Evolutionary conservation across 2,888 invertebrate genomes (phyloP), one percentile per base, ranked within the genome.

Genomic region (Ernsta delagoae): DNA sequence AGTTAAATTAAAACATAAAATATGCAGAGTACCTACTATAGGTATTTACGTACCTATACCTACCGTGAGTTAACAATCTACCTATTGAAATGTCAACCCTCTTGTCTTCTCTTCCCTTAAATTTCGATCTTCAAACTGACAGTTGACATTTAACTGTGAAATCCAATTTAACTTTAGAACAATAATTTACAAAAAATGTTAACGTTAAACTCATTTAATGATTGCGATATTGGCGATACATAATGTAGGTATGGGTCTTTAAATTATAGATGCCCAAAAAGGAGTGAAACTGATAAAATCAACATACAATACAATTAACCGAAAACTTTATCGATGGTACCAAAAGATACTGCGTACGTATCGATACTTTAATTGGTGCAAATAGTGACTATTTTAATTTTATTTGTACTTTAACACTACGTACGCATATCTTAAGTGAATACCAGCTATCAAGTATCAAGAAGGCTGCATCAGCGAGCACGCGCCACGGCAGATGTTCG

Each of bases 401-500:
- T 36, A 36, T 36, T 36, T 36, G 6, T 36, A 36, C n/a, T n/a
- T n/a, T n/a, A n/a, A n/a, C n/a, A n/a, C n/a, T n/a, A n/a, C n/a
- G n/a, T n/a, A n/a, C n/a, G 50, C 16, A 11, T 54, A 54, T 54
- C 54, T 54, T 11, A 54, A 31, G 54, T 9, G 24, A 16, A 24
- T 45, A 45, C 54, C 54, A 63, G 39, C 24, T 41, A 41, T 34
- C 73, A 82, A 86, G 82, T 83, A 88, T 79, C 88, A 89, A 90
- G 73, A 80, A 12, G 9, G 24, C 1, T 72, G 6, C 0, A 4
- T 34, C 48, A 41, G 4, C 59, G 81, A 80, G 89, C 90, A 85
- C 87, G 88, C 83, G 86, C 83, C 70, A 75, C 83, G 88, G 91
- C 92, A 92, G 92, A 88, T 92, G 92, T 84, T 57, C 82, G 71